phyloP scores from a whole-genome alignment of 2,113 vertebrate species.

The Glaucidium brasilianum region DNA sequence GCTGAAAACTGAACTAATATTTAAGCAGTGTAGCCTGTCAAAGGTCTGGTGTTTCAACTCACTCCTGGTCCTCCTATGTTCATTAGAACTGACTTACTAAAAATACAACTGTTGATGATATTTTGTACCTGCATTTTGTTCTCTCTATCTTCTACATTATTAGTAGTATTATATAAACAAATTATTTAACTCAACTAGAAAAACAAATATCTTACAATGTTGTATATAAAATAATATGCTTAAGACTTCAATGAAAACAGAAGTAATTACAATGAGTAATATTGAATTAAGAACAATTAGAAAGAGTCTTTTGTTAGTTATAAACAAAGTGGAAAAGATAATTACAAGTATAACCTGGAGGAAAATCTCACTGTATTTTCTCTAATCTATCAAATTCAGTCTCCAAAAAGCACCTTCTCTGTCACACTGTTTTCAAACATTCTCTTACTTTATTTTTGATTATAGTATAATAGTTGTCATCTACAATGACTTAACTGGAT shows the following conservation, averaged over 20 bases:
- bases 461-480: background rate
- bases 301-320: background rate
- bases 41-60: background rate
- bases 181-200: background rate
- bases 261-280: background rate
- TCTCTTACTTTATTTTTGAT: background rate
- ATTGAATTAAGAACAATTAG: background rate
- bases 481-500: background rate
- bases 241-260: background rate
- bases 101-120: background rate
- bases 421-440: background rate
- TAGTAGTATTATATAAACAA: too few relatives aligned
- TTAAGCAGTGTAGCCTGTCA: background rate
- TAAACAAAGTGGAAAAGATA: background rate
- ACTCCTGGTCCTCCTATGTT: background rate
- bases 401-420: background rate
- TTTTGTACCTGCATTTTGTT: background rate
- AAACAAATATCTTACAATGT: background rate
- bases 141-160: background rate
- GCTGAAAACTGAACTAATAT: background rate
- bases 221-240: background rate
- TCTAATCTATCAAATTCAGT: background rate
- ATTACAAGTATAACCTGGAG: background rate
- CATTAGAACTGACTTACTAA: background rate
- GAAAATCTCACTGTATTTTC: background rate